Percentiles rank a stretch among this genome's conserved stretches.
phyloP scores from a whole-genome alignment of 2,888 invertebrate genomes.

The Heliconius aoede region DNA sequence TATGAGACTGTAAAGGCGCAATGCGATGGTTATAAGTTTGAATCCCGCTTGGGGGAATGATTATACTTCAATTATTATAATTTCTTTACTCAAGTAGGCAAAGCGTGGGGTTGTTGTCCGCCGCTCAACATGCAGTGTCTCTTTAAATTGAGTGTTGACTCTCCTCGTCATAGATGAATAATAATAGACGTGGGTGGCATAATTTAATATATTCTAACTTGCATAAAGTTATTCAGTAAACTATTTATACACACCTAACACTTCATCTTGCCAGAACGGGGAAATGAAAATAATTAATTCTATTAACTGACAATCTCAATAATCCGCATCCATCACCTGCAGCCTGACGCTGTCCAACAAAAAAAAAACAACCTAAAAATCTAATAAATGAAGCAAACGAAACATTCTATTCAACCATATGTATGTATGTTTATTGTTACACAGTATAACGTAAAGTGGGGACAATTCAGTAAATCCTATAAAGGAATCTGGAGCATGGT shows the following conservation, averaged over 20 bases:
- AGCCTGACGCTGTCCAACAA: neutral
- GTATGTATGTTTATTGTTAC: neutral
- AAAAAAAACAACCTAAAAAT: neutral
- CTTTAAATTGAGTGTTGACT: too few species aligned
- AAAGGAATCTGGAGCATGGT: slow-evolving; percentile 38
- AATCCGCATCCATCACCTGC: neutral
- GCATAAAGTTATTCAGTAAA: too few species aligned
- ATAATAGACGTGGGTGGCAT: too few species aligned
- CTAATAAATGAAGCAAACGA: slow-evolving; percentile 8
- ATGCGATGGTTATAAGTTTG: too few species aligned
- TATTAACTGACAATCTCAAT: neutral
- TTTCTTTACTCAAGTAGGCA: too few species aligned
- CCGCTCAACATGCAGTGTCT: too few species aligned
- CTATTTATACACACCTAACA: neutral
- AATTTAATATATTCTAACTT: too few species aligned
- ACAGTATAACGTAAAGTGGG: neutral
- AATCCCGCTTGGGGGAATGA: too few species aligned
- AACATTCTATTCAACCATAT: slow-evolving; percentile 3
- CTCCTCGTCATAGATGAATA: too few species aligned
- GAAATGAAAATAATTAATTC: neutral
- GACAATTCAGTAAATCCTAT: slow-evolving; percentile 13
- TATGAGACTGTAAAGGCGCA: too few species aligned
- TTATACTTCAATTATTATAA: too few species aligned
- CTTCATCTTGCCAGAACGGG: neutral
- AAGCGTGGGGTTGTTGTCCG: too few species aligned